Conservation (phyloP, 2,113 vertebrate species). For the Corydoras sp. region DNA sequence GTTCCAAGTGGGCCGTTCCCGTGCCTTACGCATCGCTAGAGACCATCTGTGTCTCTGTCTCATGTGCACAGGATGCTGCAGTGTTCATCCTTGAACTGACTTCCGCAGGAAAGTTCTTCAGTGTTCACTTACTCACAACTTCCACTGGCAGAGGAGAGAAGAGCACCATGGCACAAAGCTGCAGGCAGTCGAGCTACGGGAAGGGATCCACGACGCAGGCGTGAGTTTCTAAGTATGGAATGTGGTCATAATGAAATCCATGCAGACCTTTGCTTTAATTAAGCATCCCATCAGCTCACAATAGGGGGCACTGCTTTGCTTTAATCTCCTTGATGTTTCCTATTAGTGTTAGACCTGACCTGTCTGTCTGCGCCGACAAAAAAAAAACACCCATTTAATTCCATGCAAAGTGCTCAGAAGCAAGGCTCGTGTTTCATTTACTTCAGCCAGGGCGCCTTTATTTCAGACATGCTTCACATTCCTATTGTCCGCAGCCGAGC, state of each 20-base stretch:
- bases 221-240: too few relatives aligned
- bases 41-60: conserved; percentile 49
- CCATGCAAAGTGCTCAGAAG: neutral
- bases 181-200: neutral
- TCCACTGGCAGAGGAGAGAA: neutral
- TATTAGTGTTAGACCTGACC: conserved; percentile 9
- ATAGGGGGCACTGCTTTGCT: conserved; percentile 1
- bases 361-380: conserved; percentile 1
- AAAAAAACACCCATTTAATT: neutral
- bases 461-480: conserved; percentile 1
- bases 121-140: conserved; percentile 14
- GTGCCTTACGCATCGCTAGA: conserved; percentile 48
- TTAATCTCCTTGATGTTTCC: conserved; percentile 4
- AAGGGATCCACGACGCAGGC: neutral
- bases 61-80: conserved; percentile 23
- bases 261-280: conserved; percentile 6
- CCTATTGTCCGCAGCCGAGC: conserved; percentile 18
- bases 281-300: conserved; percentile 1
- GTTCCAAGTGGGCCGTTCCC: conserved; percentile 47
- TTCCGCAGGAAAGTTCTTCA: conserved; percentile 6
- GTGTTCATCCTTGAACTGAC: conserved; percentile 28
- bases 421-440: conserved; percentile 8
- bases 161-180: neutral
- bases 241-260: neutral
- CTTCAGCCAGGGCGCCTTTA: neutral